Percentiles rank a stretch among this genome's conserved stretches.
Evolutionary conservation across 2,113 vertebrate species (phyloP).

Genomic region (Acanthisitta chloris): DNA sequence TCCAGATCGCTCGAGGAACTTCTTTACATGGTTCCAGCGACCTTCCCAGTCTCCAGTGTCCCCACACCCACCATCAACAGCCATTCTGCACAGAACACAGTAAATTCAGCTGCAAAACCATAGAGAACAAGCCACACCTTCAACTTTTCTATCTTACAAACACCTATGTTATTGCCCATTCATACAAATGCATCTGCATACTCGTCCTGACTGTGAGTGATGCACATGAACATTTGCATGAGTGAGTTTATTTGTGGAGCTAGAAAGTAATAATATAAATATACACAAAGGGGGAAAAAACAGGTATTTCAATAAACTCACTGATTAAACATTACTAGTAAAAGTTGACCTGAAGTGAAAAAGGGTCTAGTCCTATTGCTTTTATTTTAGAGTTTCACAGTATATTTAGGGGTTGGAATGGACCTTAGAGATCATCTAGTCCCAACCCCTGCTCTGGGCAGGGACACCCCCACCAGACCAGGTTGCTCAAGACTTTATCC

Average conservation of each 20-base stretch:
- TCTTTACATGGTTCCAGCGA: slow-evolving; percentile 97
- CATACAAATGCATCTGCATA: neutral
- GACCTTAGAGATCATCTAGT: no score
- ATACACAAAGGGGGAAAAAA: neutral
- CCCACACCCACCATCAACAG: slow-evolving; percentile 91
- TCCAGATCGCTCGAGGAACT: slow-evolving; percentile 95
- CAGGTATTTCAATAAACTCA: neutral
- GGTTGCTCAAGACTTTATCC: no score
- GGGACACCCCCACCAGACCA: no score
- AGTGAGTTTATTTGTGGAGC: neutral
- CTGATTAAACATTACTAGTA: neutral
- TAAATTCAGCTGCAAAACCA: slow-evolving; percentile 79
- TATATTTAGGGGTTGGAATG: no score
- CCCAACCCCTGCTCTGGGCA: no score
- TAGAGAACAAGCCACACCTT: slow-evolving; percentile 41
- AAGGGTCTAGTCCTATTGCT: neutral
- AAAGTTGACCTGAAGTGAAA: slow-evolving; percentile 35
- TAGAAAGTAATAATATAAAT: neutral
- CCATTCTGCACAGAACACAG: slow-evolving; percentile 91
- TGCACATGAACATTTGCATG: neutral
- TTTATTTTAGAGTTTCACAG: no score
- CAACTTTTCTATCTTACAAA: neutral
- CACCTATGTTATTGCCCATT: neutral
- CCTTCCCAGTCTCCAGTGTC: slow-evolving; percentile 92
- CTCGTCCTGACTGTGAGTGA: neutral